Conservation (phyloP, 2,113 vertebrate species). For the Grus americana region DNA sequence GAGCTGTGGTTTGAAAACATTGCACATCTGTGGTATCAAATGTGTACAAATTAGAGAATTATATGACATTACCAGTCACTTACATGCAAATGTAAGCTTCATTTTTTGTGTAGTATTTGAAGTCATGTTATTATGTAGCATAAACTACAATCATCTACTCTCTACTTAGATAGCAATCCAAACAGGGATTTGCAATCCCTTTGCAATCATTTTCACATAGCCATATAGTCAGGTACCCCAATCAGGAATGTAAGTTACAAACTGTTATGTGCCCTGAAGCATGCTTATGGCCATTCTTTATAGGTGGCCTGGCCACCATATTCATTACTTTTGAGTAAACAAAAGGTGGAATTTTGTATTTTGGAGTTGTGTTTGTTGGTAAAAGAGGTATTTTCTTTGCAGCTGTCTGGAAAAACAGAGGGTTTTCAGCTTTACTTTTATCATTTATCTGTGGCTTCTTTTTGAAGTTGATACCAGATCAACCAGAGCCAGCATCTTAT, state of each 20-base stretch:
- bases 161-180: slow-evolving; percentile 1
- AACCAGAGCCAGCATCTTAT: neutral
- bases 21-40: slow-evolving; percentile 38
- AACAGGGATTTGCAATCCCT: neutral
- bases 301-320: slow-evolving; percentile 38
- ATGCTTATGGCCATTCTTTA: neutral
- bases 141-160: slow-evolving; percentile 30
- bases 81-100: slow-evolving; percentile 44
- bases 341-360: neutral
- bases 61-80: slow-evolving; percentile 41
- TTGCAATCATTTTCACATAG: slow-evolving; percentile 3
- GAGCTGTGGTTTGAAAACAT: slow-evolving; percentile 48
- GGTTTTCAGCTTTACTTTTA: neutral
- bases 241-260: neutral
- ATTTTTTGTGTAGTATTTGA: neutral
- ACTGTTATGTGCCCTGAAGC: neutral
- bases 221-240: neutral
- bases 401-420: neutral
- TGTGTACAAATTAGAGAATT: slow-evolving; percentile 57
- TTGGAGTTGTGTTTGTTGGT: neutral
- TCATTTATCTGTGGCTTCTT: neutral
- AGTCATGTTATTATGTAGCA: neutral
- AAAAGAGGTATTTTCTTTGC: neutral
- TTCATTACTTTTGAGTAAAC: neutral
- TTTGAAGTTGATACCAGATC: neutral